Percentiles rank a stretch among this genome's conserved stretches.
Evolutionary conservation across 2,797 vertebrate genomes (phyloP).

Genomic region (Paedocypris micromegethes): DNA sequence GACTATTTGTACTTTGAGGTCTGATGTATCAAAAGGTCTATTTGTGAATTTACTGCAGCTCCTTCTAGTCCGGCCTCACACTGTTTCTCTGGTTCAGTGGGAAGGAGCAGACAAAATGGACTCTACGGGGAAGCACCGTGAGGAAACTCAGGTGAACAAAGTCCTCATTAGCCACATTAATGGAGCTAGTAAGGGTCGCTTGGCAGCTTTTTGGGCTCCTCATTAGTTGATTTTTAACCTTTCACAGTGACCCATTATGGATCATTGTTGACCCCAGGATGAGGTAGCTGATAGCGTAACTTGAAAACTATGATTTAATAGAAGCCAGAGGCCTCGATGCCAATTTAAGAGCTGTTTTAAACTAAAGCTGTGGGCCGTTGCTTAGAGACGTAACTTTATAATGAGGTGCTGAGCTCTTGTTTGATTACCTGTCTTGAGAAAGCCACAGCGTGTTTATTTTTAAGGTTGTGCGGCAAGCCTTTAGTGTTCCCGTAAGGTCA

Average conservation of each 20-base stretch:
- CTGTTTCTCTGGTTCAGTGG: slow-evolving; percentile 23
- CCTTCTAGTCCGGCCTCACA: slow-evolving; percentile 1
- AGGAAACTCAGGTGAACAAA: slow-evolving; percentile 22
- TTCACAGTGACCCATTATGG: slow-evolving; percentile 37
- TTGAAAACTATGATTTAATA: slow-evolving; percentile 17
- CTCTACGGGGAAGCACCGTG: background rate
- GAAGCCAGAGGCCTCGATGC: slow-evolving; percentile 1
- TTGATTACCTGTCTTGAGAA: slow-evolving; percentile 14
- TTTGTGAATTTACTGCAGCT: slow-evolving; percentile 14
- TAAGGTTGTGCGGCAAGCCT: slow-evolving; percentile 18
- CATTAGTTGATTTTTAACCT: slow-evolving; percentile 41
- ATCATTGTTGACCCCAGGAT: slow-evolving; percentile 29
- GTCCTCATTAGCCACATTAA: slow-evolving; percentile 41
- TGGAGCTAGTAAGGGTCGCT: slow-evolving; percentile 16
- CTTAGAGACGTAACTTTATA: slow-evolving; percentile 24
- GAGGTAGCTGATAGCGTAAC: slow-evolving; percentile 13
- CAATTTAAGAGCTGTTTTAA: slow-evolving; percentile 37
- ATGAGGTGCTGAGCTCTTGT: slow-evolving; percentile 22
- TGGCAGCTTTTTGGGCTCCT: slow-evolving; percentile 23
- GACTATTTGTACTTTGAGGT: background rate
- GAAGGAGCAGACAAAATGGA: slow-evolving; percentile 7
- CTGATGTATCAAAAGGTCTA: slow-evolving; percentile 1
- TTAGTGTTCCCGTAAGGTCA: slow-evolving; percentile 25
- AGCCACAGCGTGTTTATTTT: slow-evolving; percentile 3
- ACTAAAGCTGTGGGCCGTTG: background rate